Conservation (phyloP, 2,797 vertebrate genomes). For the Pseudochromis fuscus region DNA sequence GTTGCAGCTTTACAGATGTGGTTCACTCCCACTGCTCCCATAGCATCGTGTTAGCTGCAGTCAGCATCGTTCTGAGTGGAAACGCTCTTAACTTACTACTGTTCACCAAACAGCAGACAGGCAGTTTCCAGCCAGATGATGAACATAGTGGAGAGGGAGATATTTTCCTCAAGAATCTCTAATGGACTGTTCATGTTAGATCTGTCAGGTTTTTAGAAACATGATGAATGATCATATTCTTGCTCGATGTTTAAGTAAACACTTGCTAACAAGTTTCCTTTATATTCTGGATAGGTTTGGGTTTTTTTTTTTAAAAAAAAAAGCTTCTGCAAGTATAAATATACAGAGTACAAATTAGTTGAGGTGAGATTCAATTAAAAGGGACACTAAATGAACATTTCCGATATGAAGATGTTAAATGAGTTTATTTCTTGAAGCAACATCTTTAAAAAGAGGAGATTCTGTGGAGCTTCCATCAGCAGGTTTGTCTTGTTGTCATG, state of each 20-base stretch:
- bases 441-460: not conserved
- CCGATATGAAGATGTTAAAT: not conserved
- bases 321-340: not conserved
- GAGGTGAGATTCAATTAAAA: not conserved
- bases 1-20: not conserved
- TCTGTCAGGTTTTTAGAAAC: not conserved
- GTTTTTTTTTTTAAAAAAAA: no score
- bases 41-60: not conserved
- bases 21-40: not conserved
- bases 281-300: no score
- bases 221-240: not conserved
- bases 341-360: not conserved
- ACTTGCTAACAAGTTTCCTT: not conserved
- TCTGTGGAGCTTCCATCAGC: not conserved
- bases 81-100: no score
- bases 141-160: not conserved
- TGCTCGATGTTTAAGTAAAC: not conserved
- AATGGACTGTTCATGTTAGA: not conserved
- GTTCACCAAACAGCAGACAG: no score
- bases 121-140: not conserved
- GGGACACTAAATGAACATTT: not conserved
- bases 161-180: not conserved
- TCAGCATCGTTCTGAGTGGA: not conserved
- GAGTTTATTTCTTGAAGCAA: not conserved
- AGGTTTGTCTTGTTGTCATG: not conserved